phyloP scores from a whole-genome alignment of 2,113 vertebrate species.

The Meriones unguiculatus region DNA sequence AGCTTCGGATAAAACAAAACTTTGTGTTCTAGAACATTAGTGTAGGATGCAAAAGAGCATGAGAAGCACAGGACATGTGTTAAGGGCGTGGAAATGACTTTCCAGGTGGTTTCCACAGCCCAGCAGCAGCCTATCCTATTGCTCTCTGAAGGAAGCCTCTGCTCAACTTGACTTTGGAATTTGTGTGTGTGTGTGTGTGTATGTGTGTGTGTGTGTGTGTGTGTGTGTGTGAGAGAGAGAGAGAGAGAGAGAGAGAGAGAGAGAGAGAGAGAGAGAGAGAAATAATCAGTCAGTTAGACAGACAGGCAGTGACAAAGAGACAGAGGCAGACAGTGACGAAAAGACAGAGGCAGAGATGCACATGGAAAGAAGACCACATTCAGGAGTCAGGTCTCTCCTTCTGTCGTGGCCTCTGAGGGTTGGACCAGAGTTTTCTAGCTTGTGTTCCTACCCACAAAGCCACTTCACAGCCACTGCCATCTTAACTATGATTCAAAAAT shows the following conservation, averaged over 20 bases:
- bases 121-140: not conserved
- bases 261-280: not conserved
- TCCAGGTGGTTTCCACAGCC: not conserved
- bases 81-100: not conserved
- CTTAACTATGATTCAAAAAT: not conserved
- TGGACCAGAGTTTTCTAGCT: not conserved
- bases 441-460: not conserved
- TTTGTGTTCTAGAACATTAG: not conserved
- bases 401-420: not conserved
- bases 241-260: not conserved
- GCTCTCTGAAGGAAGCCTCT: not conserved
- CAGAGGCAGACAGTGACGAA: not conserved
- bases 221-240: not conserved
- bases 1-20: conserved; percentile 45
- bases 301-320: not conserved
- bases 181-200: not conserved
- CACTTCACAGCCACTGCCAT: not conserved
- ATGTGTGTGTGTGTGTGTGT: not conserved
- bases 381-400: not conserved
- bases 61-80: not conserved
- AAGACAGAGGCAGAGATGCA: not conserved
- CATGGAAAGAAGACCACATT: not conserved
- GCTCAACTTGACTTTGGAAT: not conserved
- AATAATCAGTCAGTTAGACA: not conserved
- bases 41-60: not conserved